Base-by-base conservation (phyloP, 2,888 invertebrate species). In the Pseudococcus viburni region DNA sequence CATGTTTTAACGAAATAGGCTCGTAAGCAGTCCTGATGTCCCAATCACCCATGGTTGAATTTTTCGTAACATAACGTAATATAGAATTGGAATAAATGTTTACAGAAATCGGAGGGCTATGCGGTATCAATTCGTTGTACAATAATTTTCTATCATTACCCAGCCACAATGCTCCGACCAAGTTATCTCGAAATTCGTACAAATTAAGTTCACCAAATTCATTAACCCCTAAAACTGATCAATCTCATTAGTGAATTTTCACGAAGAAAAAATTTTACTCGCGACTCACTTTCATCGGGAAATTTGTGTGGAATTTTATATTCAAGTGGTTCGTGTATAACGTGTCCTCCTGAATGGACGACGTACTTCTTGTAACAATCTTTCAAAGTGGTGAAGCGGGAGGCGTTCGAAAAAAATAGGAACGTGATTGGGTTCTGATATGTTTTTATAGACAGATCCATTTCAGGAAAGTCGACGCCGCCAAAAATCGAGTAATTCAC, bases 101-200 rank as follows among this genome's bases (percentile, higher is more conserved):
- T 39, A 86, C 15, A 2, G 86, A 59, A 39, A 86, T 68, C 5
- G 86, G 86, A 15, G 86, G 11, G 42, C 86, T 86, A 86, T 86
- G 86, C 5, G 68, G 68, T 19, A 86, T 64, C 11, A 86, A 46
- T 26, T 46, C 68, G 39, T 86, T 86, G 12, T 86, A 86, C 33
- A 86, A 64, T 11, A 86, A 15, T 8, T n/a, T 86, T 19, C 68
- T 12, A 12, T 12, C 46, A 15, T 7, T 22, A n/a, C 19, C 17
- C 8, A 42, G 11, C 12, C 12, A 12, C 22, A 46, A 12, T 33
- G 68, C 86, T 8, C 19, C 68, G 26, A 86, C n/a, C 8, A 68
- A 8, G 68, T 68, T 86, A 22, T 86, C 86, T 0, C 64, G 59
- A 42, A 42, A 86, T 68, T 68, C 86, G 73, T 86, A 68, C 22